Conservation (phyloP, 2,113 vertebrate genomes). For the Sapajus apella region DNA sequence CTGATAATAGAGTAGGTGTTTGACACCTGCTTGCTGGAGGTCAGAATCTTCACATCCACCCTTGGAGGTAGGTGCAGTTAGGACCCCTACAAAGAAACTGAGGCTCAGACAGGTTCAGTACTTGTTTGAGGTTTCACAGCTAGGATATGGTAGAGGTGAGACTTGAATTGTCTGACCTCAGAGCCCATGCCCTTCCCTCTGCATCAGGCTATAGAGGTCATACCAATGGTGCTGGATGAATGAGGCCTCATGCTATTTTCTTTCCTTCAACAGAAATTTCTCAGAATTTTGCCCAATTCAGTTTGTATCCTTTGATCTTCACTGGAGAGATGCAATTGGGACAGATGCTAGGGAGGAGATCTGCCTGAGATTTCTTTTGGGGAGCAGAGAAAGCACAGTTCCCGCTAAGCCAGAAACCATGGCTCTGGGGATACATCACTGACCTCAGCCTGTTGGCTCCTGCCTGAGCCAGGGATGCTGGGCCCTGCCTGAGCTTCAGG, state of each 20-base stretch:
- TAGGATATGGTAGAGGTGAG: background rate
- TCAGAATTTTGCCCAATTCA: conserved; percentile 5
- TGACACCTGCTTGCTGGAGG: background rate
- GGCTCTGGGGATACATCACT: background rate
- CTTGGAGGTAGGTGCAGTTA: background rate
- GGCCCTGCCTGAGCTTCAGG: background rate
- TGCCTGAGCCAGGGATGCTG: background rate
- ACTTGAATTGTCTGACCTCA: background rate
- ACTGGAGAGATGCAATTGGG: background rate
- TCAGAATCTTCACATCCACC: background rate
- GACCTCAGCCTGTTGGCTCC: background rate
- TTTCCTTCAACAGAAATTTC: background rate
- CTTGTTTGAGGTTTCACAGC: background rate
- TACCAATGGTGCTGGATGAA: background rate
- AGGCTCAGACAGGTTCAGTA: background rate
- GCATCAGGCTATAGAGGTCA: background rate
- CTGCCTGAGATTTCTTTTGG: background rate
- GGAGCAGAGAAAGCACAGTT: background rate
- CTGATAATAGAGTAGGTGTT: background rate
- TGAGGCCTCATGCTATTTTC: background rate
- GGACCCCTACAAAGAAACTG: background rate
- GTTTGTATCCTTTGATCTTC: background rate
- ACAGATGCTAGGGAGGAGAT: background rate
- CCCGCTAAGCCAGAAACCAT: background rate
- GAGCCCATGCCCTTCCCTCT: background rate